Evolutionary conservation across 2,888 invertebrate species (phyloP).

Genomic region (Agrochola circellaris): DNA sequence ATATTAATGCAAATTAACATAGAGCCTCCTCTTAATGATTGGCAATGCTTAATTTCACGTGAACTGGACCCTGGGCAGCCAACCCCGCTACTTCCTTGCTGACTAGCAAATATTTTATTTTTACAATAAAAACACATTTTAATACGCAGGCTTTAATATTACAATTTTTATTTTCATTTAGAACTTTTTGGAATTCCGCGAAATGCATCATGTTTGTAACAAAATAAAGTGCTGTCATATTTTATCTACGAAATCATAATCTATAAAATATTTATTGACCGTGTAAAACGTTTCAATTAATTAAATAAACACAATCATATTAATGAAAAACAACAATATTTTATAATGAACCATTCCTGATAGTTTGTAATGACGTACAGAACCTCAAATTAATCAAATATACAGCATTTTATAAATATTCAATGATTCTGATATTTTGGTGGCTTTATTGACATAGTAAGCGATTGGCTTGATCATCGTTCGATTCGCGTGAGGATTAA

Average conservation of each 20-base stretch:
- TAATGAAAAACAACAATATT: conserved; percentile 26
- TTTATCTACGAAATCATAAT: conserved; percentile 4
- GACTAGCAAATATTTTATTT: neutral
- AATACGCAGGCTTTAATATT: neutral
- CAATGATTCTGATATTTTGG: neutral
- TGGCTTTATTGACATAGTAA: neutral
- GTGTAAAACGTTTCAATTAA: conserved; percentile 13
- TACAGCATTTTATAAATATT: neutral
- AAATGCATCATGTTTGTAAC: neutral
- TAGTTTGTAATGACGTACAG: conserved; percentile 10
- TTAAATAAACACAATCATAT: conserved; percentile 22
- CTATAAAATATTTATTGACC: neutral
- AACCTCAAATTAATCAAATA: conserved; percentile 2
- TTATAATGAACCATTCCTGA: conserved; percentile 20
- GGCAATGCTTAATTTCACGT: neutral
- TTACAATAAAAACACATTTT: neutral
- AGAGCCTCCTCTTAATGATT: neutral
- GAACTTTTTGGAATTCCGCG: neutral
- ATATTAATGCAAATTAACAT: too few species aligned
- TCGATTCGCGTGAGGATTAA: neutral
- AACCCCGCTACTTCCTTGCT: neutral
- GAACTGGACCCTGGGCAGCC: too few species aligned
- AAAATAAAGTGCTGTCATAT: neutral
- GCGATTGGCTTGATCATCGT: neutral
- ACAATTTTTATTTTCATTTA: neutral